Evolutionary conservation across 2,888 invertebrate species (phyloP), one percentile per base, ranked within the genome.

Genomic region (Acronicta alni): DNA sequence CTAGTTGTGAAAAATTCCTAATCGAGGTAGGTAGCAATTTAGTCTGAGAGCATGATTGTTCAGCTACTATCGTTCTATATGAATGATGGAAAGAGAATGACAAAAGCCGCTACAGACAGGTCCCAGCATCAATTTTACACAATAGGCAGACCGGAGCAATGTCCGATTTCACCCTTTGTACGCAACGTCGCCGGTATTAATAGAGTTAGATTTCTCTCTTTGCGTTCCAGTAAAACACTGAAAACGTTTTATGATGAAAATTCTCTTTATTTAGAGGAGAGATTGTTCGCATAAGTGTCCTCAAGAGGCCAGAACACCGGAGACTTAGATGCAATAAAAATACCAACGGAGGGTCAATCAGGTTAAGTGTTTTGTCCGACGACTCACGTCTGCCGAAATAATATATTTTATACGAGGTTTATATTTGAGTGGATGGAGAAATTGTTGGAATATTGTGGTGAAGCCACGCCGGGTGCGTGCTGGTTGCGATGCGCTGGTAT

Each of bases 291-390:
- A 76, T 73, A 78, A 81, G 82, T 75, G 80, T 77, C 72, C 83
- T 81, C 77, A 53, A 68, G 82, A 83, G 82, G 77, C 79, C 80
- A 67, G 78, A 81, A 81, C 78, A 81, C 77, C 62, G 72, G 59
- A 64, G 80, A 73, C 77, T 80, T 76, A 68, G 77, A 86, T 80
- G 89, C 88, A 90, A 90, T 90, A 90, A 89, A 90, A 90, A 90
- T 90, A 89, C 90, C 89, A 78, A 62, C 79, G 80, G 68, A 82
- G 88, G 90, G 90, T 90, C 90, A 90, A 90, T 90, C 89, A 89
- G 87, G 89, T 88, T 89, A 88, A 90, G 90, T 89, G 90, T 89
- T 85, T 82, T 86, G 88, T 88, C 89, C 89, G 71, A 64, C 74
- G 86, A 75, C 73, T 83, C 76, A 79, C 80, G 59, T 85, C 80